Percentiles rank a stretch among this genome's conserved stretches.
Conservation (phyloP, 2,888 invertebrate species). For the Melieria picta region DNA sequence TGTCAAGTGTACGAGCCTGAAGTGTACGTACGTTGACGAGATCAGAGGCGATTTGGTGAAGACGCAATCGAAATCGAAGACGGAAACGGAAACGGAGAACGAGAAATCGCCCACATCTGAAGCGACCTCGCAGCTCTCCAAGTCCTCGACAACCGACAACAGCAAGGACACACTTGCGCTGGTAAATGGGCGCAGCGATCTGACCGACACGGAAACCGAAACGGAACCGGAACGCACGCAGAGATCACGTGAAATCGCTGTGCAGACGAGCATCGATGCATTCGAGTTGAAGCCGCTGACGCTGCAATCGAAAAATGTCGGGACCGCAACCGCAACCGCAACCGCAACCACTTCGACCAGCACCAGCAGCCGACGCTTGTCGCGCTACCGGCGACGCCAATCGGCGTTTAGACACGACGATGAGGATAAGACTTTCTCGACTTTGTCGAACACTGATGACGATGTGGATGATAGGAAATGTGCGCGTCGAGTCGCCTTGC, state of each 20-base stretch:
- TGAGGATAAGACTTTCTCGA: conserved; percentile 62
- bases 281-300: conserved; percentile 56
- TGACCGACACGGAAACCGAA: conserved; percentile 43
- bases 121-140: conserved; percentile 40
- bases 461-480: conserved; percentile 58
- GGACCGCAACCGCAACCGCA: conserved; percentile 49
- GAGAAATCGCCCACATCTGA: conserved; percentile 36
- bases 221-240: conserved; percentile 40
- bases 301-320: conserved; percentile 53
- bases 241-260: conserved; percentile 58
- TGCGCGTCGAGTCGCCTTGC: conserved; percentile 40
- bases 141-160: conserved; percentile 39
- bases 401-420: conserved; percentile 53
- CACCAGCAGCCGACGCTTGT: conserved; percentile 50
- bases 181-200: conserved; percentile 40
- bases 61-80: conserved; percentile 33
- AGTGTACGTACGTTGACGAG: conserved; percentile 53
- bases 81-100: conserved; percentile 42
- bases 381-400: conserved; percentile 46
- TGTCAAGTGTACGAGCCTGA: conserved; percentile 55
- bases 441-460: conserved; percentile 61
- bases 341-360: conserved; percentile 52
- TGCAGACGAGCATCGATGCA: conserved; percentile 61
- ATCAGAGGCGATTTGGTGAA: conserved; percentile 28
- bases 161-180: conserved; percentile 36